Base-by-base conservation (phyloP, 2,888 invertebrate species). In the Erpobdella octoculata region DNA sequence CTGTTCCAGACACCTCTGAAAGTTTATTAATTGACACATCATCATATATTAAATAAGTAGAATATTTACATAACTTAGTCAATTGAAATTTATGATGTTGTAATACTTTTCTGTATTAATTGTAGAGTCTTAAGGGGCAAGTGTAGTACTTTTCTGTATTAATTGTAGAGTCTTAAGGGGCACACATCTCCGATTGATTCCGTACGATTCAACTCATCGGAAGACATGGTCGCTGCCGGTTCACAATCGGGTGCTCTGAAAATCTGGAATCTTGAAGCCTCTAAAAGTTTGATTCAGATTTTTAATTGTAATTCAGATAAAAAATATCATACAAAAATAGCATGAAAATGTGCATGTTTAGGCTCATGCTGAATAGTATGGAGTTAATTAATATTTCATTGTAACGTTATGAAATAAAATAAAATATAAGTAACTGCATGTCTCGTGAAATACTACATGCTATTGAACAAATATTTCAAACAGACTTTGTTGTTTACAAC, bases 241-340 rank as follows among this genome's bases (percentile, higher is more conserved):
- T 94, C 95, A 76, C 89, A 91, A 83, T 91, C 91, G 74, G 96
- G 96, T 65, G 91, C 92, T 58, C 86, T 96, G 68, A 93, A 95
- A 85, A 90, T 95, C 75, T 96, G 95, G 95, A 93, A 96, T 83
- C 86, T 96, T 78, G 94, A 94, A 83, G 91, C 92, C 76, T 92
- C 92, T 76, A 93, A 93, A 31, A 21, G n/a, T 33, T 25, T 18
- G 25, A 68, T 41, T 31, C 31, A 12, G 2, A 66, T 38, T 36
- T 66, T 38, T 25, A 66, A 41, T 9, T 41, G 18, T 41, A 41
- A 41, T 41, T n/a, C 59, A 15, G 9, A 9, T 59, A 9, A 59
- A 15, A 59, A 28, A 59, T 25, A 18, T 15, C 15, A 15, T 46
- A 15, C 18, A 15, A 15, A 15, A 46, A 46, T 46, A 15, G 15